These are phyloP conservation scores for Polydrusus pterygomalis DNA, from an alignment of 2,888 invertebrate genomes.

Conservation along the genomic window DNA sequence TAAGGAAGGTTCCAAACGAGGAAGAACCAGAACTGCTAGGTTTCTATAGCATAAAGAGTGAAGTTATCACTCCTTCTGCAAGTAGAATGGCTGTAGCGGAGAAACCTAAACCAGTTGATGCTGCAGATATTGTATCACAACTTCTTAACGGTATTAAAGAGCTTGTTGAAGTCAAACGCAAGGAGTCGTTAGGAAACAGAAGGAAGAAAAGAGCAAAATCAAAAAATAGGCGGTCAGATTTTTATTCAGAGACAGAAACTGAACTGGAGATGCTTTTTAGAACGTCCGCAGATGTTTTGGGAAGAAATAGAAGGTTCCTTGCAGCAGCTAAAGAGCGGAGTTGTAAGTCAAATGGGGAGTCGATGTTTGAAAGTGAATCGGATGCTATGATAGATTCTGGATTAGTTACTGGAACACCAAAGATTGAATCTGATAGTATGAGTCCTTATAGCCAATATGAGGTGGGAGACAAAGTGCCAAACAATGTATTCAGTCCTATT, in stretches of 20 bases:
- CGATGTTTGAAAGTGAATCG: conserved; percentile 30
- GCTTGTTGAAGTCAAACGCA: conserved; percentile 43
- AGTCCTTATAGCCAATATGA: conserved; percentile 19
- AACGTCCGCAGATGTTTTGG: conserved; percentile 51
- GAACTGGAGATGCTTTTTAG: conserved; percentile 57
- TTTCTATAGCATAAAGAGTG: conserved; percentile 58
- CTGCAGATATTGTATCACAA: conserved; percentile 31
- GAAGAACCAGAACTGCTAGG: conserved; percentile 56
- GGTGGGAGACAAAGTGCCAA: neutral
- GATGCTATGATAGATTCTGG: conserved; percentile 45
- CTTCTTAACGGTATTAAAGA: conserved; percentile 58
- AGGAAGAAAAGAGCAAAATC: conserved; percentile 37
- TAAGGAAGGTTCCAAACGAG: conserved; percentile 41
- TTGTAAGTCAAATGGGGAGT: conserved; percentile 25
- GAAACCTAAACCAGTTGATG: conserved; percentile 22
- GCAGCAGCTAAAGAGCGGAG: conserved; percentile 51
- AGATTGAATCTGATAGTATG: conserved; percentile 30
- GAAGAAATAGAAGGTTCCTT: conserved; percentile 57
- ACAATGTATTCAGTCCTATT: neutral
- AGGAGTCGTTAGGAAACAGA: conserved; percentile 27
- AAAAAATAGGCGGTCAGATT: conserved; percentile 48
- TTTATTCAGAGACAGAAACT: conserved; percentile 58
- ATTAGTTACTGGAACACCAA: conserved; percentile 45
- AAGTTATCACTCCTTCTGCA: conserved; percentile 45
- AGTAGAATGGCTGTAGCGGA: conserved; percentile 40